These are phyloP conservation scores for Melanitta fusca DNA, from an alignment of 2,797 vertebrate species.

Conservation along the genomic window DNA sequence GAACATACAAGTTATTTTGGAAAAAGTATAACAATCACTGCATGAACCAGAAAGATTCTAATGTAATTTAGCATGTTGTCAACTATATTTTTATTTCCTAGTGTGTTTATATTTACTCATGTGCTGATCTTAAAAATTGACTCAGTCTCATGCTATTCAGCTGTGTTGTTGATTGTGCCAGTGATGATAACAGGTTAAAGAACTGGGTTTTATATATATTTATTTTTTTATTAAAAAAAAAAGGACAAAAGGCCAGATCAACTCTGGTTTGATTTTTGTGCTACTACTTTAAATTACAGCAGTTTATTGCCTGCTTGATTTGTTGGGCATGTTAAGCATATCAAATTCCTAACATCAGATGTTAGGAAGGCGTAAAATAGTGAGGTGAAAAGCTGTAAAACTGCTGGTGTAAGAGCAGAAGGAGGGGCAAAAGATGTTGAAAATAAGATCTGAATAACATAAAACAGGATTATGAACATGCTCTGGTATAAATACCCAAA, in stretches of 20 bases:
- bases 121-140: background rate
- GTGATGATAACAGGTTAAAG: background rate
- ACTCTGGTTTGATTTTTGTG: background rate
- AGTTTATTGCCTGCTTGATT: background rate
- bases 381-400: background rate
- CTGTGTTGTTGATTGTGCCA: background rate
- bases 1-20: background rate
- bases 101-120: background rate
- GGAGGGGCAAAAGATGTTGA: background rate
- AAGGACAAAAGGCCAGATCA: background rate
- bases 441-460: background rate
- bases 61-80: background rate
- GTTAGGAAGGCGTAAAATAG: background rate
- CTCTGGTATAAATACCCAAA: background rate
- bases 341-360: background rate
- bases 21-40: background rate
- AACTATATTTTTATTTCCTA: background rate
- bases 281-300: background rate
- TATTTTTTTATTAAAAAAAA: background rate
- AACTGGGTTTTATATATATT: background rate
- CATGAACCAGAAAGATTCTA: background rate
- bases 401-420: background rate
- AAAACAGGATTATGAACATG: background rate
- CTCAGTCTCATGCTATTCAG: background rate
- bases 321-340: background rate